These are phyloP conservation scores for Meda fulgida DNA, from an alignment of 2,797 vertebrate genomes.

Conservation along the genomic window DNA sequence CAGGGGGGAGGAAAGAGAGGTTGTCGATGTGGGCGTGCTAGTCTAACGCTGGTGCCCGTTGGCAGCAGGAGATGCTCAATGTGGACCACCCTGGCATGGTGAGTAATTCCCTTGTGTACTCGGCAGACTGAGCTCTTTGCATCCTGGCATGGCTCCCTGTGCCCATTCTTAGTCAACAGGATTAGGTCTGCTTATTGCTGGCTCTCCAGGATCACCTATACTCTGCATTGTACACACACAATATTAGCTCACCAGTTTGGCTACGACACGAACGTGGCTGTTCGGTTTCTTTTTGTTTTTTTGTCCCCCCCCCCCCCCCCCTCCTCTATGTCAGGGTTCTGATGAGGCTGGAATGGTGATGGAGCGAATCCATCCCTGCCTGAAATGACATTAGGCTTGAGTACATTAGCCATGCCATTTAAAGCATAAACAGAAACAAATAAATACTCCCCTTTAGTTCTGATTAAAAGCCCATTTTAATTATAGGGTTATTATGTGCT, in stretches of 20 bases:
- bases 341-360: conserved; percentile 66
- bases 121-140: conserved; percentile 70
- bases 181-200: conserved; percentile 82
- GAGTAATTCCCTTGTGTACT: conserved; percentile 75
- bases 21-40: conserved; percentile 61
- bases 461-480: conserved; percentile 58
- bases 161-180: conserved; percentile 84
- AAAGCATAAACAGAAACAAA: conserved; percentile 68
- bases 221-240: conserved; percentile 76
- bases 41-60: conserved; percentile 67
- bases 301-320: not conserved
- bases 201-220: conserved; percentile 80
- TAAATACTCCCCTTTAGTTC: conserved; percentile 63
- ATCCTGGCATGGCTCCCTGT: conserved; percentile 78
- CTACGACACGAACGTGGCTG: conserved; percentile 60
- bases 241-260: conserved; percentile 76
- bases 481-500: conserved; percentile 58
- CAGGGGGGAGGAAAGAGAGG: conserved; percentile 47
- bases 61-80: conserved; percentile 66
- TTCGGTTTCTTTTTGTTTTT: not conserved
- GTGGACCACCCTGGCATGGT: conserved; percentile 75
- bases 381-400: conserved; percentile 68
- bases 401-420: conserved; percentile 71
- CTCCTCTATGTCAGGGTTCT: conserved; percentile 64
- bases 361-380: conserved; percentile 63